Percentiles rank a stretch among this genome's conserved stretches.
Conservation (phyloP, 2,888 invertebrate species). For the Thalpophila matura region DNA sequence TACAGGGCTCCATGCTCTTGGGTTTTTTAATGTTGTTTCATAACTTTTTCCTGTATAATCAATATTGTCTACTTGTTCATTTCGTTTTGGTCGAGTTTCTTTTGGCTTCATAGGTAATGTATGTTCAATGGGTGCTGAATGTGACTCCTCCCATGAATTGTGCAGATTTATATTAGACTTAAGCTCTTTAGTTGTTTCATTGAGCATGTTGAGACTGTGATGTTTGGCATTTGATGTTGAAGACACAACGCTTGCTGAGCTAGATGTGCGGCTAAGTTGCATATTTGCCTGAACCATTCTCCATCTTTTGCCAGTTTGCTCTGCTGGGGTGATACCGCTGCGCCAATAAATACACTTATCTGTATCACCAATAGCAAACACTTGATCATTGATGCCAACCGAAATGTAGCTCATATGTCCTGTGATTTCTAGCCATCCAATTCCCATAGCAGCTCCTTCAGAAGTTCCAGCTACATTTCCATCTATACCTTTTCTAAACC, state of each 20-base stretch:
- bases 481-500: constrained; percentile 95
- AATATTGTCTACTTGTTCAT: constrained; percentile 81
- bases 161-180: constrained; percentile 90
- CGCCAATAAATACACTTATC: constrained; percentile 96
- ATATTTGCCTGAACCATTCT: constrained; percentile 94
- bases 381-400: constrained; percentile 97
- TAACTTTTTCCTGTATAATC: constrained; percentile 92
- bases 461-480: constrained; percentile 93
- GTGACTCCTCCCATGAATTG: constrained; percentile 93
- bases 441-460: constrained; percentile 95
- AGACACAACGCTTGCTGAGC: constrained; percentile 93
- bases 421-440: constrained; percentile 97
- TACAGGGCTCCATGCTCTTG: constrained; percentile 97
- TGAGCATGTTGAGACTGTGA: constrained; percentile 92
- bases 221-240: constrained; percentile 92
- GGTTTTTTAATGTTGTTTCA: constrained; percentile 94
- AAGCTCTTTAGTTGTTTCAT: constrained; percentile 81
- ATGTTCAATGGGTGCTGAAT: constrained; percentile 94
- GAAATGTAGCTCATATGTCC: constrained; percentile 95
- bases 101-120: constrained; percentile 91
- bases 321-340: constrained; percentile 93
- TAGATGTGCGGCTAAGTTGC: constrained; percentile 95
- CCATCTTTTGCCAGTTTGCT: constrained; percentile 97
- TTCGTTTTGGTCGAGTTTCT: constrained; percentile 78
- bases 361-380: constrained; percentile 96